Percentiles rank a stretch among this genome's conserved stretches.
These are phyloP conservation scores for Ardeotis arabs DNA, from an alignment of 2,113 vertebrate genomes.

Conservation along the genomic window DNA sequence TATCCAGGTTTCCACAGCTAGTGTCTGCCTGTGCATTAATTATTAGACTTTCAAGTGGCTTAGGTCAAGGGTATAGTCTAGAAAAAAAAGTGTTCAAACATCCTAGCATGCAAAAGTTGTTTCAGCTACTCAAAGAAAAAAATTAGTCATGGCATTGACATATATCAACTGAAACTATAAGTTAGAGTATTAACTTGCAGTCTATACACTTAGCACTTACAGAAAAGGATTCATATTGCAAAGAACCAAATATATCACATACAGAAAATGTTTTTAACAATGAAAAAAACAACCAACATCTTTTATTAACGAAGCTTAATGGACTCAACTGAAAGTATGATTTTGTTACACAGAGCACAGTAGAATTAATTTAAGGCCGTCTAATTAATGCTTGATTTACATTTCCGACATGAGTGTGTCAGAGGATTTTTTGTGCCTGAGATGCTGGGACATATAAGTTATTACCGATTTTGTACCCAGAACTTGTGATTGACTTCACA, in stretches of 20 bases:
- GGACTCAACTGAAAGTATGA: background rate
- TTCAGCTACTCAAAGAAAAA: background rate
- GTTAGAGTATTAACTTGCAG: background rate
- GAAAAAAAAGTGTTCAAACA: background rate
- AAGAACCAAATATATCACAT: background rate
- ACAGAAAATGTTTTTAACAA: background rate
- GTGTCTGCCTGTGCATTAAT: background rate
- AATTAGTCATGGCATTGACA: background rate
- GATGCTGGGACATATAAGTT: background rate
- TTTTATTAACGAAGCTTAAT: background rate
- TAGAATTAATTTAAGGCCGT: background rate
- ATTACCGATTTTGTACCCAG: background rate
- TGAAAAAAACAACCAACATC: background rate
- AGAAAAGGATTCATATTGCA: background rate
- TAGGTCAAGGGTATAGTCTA: background rate
- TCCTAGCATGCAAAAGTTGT: background rate
- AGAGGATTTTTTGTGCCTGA: background rate
- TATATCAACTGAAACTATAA: background rate
- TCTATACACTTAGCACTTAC: background rate
- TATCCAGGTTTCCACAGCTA: background rate
- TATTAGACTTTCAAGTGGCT: background rate
- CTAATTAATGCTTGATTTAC: background rate
- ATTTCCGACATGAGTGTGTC: background rate
- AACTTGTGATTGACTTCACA: background rate
- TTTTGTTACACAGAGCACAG: background rate